A percentile compares a stretch with the other conserved stretches of the same genome.
Evolutionary conservation across 2,113 vertebrate genomes (phyloP).

Genomic region (Merops nubicus): DNA sequence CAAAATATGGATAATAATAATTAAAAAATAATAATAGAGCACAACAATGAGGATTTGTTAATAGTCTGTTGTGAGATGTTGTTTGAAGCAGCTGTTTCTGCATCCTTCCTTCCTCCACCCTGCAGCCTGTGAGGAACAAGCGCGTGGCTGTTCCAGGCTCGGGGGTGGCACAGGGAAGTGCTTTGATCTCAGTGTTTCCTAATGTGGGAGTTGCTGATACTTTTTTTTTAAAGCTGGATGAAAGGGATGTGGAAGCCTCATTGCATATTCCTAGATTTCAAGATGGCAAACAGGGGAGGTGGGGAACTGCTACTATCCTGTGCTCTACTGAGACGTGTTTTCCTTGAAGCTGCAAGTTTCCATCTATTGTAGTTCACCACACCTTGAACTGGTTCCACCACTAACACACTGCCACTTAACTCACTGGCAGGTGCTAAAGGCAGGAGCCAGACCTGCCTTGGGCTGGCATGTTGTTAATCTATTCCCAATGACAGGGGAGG

Average conservation of each 20-base stretch:
- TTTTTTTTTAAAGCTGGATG: not conserved
- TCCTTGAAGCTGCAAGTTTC: not conserved
- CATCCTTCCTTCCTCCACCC: not conserved
- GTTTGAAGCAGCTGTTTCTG: not conserved
- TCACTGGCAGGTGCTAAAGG: not conserved
- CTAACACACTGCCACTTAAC: not conserved
- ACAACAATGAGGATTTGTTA: not conserved
- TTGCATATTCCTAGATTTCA: not conserved
- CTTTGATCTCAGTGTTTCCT: constrained; percentile 1
- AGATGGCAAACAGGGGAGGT: not conserved
- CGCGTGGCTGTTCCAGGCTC: not conserved
- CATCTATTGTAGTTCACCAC: not conserved
- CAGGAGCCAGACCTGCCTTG: not conserved
- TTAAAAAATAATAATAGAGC: too few species aligned
- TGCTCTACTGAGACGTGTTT: not conserved
- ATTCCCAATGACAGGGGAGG: not conserved
- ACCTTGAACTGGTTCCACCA: constrained; percentile 34
- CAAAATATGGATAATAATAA: too few species aligned
- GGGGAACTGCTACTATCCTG: not conserved
- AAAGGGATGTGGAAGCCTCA: not conserved
- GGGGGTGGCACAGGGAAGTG: not conserved
- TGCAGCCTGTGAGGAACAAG: rapidly evolving
- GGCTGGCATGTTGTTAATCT: not conserved
- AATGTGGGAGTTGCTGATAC: not conserved
- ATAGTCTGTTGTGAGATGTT: not conserved